Base-by-base conservation (phyloP, 2,113 vertebrate genomes). In the Cavia aperea region DNA sequence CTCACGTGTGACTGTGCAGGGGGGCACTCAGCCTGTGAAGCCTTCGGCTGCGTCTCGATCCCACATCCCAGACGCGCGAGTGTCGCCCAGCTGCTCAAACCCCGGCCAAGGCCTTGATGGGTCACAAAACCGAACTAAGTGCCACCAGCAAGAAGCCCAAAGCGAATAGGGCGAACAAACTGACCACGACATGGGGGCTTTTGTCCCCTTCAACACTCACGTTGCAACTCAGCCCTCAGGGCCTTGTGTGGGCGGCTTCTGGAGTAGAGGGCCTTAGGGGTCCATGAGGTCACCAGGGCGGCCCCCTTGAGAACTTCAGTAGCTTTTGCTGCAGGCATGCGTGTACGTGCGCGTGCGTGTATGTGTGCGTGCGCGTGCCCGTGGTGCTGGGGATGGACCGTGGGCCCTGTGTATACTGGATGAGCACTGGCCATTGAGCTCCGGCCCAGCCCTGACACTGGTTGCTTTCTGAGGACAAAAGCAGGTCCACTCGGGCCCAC, bases 1-100 rank as follows among this genome's bases (percentile, higher is more conserved):
- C n/a, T 29, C 12, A 23, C 0, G 4, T 6, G 7, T 8, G 4
- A 24, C 19, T 1, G 8, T 26, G 81, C 46, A 58, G 33, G 72
- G 43, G 81, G 43, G 10, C 26, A 0, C 0, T 4, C 16, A 0
- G 0, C 29, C 46, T 10, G 9, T 12, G 5, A 62, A 12, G 6
- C 10, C 26, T 19, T 36, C n/a, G 2, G n/a, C 43, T 84, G 66
- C 1, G 1, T 36, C 62, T 12, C 8, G 8, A 54, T 54, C 51
- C 10, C 68, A 0, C 4, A 14, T 26, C 18, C 60, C 51, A 31
- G 65, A 63, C 1, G 58, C 9, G 2, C 2, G 19, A 5, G 36
- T 13, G 21, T 13, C 7, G 19, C 66, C 68, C 31, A 5, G 33
- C 0, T 15, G 49, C 36, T 36, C 54, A 39, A 46, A 18, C 3